phyloP scores from a whole-genome alignment of 2,888 invertebrate species.

The Aphodius sticticus region DNA sequence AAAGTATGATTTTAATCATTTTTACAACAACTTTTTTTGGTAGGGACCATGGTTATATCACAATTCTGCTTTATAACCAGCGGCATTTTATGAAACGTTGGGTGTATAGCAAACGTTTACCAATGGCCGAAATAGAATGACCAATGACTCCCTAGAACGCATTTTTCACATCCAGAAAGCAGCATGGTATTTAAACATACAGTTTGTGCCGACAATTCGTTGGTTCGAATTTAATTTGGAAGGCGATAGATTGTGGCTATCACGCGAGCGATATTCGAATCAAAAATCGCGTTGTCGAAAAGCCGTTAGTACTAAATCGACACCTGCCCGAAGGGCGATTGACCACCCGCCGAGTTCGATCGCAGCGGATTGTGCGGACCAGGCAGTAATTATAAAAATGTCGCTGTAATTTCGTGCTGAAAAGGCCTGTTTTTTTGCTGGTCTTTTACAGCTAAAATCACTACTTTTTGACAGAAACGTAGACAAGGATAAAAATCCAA shows the following conservation, averaged over 20 bases:
- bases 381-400: neutral
- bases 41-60: no score
- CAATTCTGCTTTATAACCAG: no score
- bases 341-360: neutral
- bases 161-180: no score
- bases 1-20: no score
- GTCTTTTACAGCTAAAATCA: neutral
- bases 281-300: neutral
- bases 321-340: neutral
- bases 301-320: neutral
- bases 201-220: neutral
- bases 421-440: neutral
- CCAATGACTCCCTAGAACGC: no score
- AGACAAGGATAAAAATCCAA: no score
- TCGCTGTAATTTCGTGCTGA: neutral
- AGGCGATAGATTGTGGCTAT: neutral
- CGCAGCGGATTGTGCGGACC: neutral
- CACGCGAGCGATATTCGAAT: neutral
- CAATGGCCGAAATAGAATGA: no score
- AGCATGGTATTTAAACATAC: neutral
- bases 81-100: no score
- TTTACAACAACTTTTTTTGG: no score
- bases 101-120: no score
- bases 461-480: neutral
- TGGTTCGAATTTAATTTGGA: neutral